phyloP scores from a whole-genome alignment of 2,888 invertebrate species.

The Kryphioiulus occultus region DNA sequence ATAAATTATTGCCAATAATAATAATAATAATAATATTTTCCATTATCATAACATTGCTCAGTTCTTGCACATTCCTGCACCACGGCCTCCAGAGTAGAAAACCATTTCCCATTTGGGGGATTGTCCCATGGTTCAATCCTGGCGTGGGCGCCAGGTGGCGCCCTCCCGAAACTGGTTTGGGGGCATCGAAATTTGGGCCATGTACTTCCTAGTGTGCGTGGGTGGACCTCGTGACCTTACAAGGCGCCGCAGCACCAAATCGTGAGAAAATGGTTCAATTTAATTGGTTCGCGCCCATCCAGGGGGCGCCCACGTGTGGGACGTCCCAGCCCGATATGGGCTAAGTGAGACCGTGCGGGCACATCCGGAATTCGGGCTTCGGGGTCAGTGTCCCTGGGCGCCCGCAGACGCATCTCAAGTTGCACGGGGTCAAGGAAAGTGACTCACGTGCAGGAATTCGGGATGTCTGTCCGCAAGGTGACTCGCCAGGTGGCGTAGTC shows the following conservation, averaged over 20 bases:
- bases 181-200: background rate
- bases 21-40: too few relatives aligned
- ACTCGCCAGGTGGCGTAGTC: too few relatives aligned
- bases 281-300: background rate
- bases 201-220: conserved; percentile 23
- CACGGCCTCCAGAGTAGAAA: too few relatives aligned
- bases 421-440: conserved; percentile 23
- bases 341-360: background rate
- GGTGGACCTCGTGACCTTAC: conserved; percentile 23
- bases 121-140: too few relatives aligned
- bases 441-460: conserved; percentile 3
- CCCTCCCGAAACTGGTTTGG: background rate
- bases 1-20: too few relatives aligned
- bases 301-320: background rate
- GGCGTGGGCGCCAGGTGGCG: background rate
- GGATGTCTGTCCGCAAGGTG: background rate
- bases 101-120: too few relatives aligned
- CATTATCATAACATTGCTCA: background rate
- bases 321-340: background rate
- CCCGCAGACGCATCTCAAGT: background rate
- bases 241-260: background rate
- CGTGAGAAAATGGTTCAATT: background rate
- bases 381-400: background rate
- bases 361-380: background rate
- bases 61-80: background rate